Evolutionary conservation across 92 coral and sea anemone genomes (phyloP).

Genomic region (Bergia sp.): DNA sequence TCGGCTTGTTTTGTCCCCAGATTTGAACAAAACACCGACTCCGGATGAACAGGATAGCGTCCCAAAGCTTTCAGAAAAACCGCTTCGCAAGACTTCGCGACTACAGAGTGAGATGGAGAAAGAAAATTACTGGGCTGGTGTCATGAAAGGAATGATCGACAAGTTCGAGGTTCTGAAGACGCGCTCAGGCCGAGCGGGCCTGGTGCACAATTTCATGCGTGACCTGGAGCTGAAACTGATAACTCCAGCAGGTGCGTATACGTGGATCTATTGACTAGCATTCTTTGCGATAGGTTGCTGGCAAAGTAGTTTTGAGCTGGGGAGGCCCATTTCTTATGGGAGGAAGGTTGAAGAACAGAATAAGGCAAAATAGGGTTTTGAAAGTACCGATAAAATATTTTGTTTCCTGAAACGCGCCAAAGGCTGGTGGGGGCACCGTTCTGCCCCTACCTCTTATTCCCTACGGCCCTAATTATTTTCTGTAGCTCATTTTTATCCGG

Average conservation of each 20-base stretch:
- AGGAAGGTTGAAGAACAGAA: too few species aligned
- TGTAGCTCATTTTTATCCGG: too few species aligned
- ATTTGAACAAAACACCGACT: neutral
- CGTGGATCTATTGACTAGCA: too few species aligned
- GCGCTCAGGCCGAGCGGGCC: conserved; percentile 74
- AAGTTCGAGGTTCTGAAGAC: conserved; percentile 63
- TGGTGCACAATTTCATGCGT: conserved; percentile 70
- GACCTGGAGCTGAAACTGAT: conserved; percentile 52
- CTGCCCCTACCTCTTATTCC: too few species aligned
- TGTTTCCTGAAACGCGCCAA: too few species aligned
- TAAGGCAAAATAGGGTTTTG: too few species aligned
- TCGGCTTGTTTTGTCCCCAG: neutral
- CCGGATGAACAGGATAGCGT: neutral
- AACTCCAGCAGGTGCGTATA: neutral
- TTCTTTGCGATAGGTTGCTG: too few species aligned
- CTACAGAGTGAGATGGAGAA: conserved; percentile 27
- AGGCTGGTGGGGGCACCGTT: too few species aligned
- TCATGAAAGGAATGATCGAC: conserved; percentile 30
- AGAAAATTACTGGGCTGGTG: conserved; percentile 21
- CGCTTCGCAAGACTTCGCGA: conserved; percentile 8
- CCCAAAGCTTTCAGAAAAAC: neutral
- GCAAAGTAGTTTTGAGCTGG: too few species aligned
- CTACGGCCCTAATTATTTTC: too few species aligned
- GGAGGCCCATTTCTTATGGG: too few species aligned
- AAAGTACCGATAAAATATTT: too few species aligned